A percentile compares a stretch with the other conserved stretches of the same genome.
These are phyloP conservation scores for Cryptoprocta ferox DNA, from an alignment of 2,797 vertebrate species.

Conservation along the genomic window DNA sequence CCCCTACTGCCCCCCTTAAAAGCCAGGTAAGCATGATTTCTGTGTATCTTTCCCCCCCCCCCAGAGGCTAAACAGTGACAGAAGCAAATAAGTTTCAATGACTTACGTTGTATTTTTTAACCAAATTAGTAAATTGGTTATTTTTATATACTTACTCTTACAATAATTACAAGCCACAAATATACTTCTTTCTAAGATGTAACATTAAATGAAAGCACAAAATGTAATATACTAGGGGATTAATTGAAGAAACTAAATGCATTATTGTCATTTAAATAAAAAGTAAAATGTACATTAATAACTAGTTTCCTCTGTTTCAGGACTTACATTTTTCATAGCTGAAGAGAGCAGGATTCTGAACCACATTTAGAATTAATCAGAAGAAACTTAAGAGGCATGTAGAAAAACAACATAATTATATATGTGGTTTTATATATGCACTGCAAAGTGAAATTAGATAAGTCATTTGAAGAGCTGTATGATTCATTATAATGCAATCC, in stretches of 20 bases:
- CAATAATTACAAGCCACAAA: background rate
- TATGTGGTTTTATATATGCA: constrained; percentile 33
- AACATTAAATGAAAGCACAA: constrained; percentile 19
- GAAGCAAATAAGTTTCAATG: background rate
- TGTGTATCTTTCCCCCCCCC: background rate
- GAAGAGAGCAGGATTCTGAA: constrained; percentile 12
- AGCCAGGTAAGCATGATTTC: background rate
- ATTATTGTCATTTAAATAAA: constrained; percentile 14
- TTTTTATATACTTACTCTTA: background rate
- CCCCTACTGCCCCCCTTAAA: background rate
- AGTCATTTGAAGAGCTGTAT: constrained; percentile 46
- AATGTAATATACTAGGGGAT: background rate
- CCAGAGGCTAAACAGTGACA: background rate
- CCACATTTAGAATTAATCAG: constrained; percentile 65
- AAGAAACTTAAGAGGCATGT: constrained; percentile 1
- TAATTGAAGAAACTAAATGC: background rate
- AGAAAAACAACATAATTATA: constrained; percentile 60
- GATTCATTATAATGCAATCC: constrained; percentile 56
- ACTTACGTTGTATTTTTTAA: constrained; percentile 10
- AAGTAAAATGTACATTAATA: background rate
- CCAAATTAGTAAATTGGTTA: background rate
- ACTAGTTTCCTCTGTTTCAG: constrained; percentile 2
- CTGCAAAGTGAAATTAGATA: constrained; percentile 50
- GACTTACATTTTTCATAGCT: constrained; percentile 30
- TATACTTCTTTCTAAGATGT: background rate